Evolutionary conservation across 2,797 vertebrate species (phyloP), one percentile per base, ranked within the genome.

Genomic region (Lates japonicus): DNA sequence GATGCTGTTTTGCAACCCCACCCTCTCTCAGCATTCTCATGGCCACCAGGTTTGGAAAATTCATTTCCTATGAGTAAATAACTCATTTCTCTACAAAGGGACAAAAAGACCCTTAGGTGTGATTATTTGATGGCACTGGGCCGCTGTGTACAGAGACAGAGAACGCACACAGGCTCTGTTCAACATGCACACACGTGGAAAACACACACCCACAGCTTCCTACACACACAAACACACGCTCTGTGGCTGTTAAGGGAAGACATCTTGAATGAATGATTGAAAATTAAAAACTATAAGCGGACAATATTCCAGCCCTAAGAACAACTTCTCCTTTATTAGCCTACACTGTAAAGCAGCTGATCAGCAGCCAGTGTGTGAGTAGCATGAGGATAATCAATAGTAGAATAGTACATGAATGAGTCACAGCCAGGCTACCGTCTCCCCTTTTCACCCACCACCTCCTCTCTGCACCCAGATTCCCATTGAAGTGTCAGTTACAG

Each of bases 1-100:
- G 78, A 76, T 55, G 64, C 55, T 58, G 65, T 89, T 91, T 81
- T 75, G 76, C 65, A 78, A 58, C 49, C 48, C 57, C 70, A 25
- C 29, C 63, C 79, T 75, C 61, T 39, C 54, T 77, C 80, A 46
- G 64, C 14, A 51, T 62, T 78, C 46, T 78, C 7, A 3, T 72
- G 74, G 88, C 83, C 79, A 14, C 55, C 68, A 6, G 68, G 75
- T 41, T 62, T 82, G 77, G 54, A 82, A 86, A 87, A 88, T 91
- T 80, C 31, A 89, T 92, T 90, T 91, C 76, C 85, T 87, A 57
- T 48, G 67, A 84, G 88, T 88, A 90, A 91, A 91, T 85, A 90
- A 90, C 74, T 87, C 0, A 88, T 91, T 90, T 82, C 57, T 88
- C 54, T 67, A 61, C 83, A 81, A 84, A 76, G 71, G 58, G 61